Percentiles rank a stretch among this genome's conserved stretches.
These are phyloP conservation scores for Matsumurasca onukii DNA, from an alignment of 1,140 invertebrate genomes.

Conservation along the genomic window DNA sequence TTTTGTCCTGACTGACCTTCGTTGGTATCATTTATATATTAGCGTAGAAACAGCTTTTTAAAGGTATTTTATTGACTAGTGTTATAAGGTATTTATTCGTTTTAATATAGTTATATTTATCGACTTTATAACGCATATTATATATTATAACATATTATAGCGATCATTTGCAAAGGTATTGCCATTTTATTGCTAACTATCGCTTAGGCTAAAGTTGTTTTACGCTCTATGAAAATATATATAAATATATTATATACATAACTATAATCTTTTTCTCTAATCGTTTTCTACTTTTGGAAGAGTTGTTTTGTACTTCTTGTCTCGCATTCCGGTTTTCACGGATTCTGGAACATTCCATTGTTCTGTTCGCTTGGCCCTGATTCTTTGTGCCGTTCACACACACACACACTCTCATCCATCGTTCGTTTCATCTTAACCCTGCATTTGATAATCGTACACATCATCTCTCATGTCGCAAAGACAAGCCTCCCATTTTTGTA, in stretches of 20 bases:
- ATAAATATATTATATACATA: slow-evolving; percentile 35
- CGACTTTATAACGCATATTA: slow-evolving; percentile 32
- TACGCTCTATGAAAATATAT: slow-evolving; percentile 34
- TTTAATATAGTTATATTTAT: slow-evolving; percentile 38
- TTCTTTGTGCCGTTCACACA: not conserved
- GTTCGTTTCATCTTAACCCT: slow-evolving; percentile 1
- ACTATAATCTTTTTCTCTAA: slow-evolving; percentile 23
- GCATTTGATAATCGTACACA: slow-evolving; percentile 22
- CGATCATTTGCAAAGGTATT: slow-evolving; percentile 35
- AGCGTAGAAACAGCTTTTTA: slow-evolving; percentile 37
- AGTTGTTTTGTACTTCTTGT: slow-evolving; percentile 39
- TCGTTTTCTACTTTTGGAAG: slow-evolving; percentile 36
- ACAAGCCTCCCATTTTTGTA: slow-evolving; percentile 27
- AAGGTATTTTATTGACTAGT: slow-evolving; percentile 36
- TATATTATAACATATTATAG: slow-evolving; percentile 31
- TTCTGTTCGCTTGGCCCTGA: slow-evolving; percentile 12
- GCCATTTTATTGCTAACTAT: slow-evolving; percentile 35
- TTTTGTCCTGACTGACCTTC: slow-evolving; percentile 33
- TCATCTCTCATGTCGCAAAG: not conserved
- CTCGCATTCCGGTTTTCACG: slow-evolving; percentile 36
- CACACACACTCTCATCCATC: not conserved
- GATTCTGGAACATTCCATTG: slow-evolving; percentile 15
- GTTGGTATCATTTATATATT: slow-evolving; percentile 27
- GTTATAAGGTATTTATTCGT: slow-evolving; percentile 38
- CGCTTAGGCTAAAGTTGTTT: slow-evolving; percentile 37